These are phyloP conservation scores for Microctonus brassicae DNA, from an alignment of 2,888 invertebrate genomes.

Conservation along the genomic window DNA sequence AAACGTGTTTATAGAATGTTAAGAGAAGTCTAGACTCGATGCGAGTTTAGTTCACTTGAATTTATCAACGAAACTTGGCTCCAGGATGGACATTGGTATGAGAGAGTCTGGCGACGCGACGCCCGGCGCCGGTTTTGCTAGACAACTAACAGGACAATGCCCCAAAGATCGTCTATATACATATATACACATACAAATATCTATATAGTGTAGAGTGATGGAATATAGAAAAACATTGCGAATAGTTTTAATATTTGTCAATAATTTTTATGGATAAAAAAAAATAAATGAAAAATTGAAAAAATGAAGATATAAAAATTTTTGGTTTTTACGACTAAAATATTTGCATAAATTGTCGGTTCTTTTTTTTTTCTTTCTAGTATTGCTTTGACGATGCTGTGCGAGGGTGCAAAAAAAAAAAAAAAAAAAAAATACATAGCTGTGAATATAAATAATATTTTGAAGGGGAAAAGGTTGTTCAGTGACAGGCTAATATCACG, in stretches of 20 bases:
- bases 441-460: constrained; percentile 23
- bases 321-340: not conserved
- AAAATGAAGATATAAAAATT: not conserved
- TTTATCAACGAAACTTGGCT: constrained; percentile 20
- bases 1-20: not conserved
- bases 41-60: not conserved
- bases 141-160: constrained; percentile 59
- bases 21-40: not conserved
- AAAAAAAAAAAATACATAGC: not conserved
- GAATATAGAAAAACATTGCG: not conserved
- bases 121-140: constrained; percentile 60
- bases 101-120: constrained; percentile 50
- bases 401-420: not conserved
- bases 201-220: no score
- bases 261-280: not conserved
- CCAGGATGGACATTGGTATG: constrained; percentile 13
- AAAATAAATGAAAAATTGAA: not conserved
- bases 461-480: constrained; percentile 45
- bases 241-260: not conserved
- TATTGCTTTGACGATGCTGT: not conserved
- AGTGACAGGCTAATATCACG: constrained; percentile 63
- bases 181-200: constrained; percentile 1
- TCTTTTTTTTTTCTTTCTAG: not conserved
- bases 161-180: constrained; percentile 41
- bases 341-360: not conserved